Conservation (phyloP, 2,113 vertebrate genomes). For the Syngnathus typhle region DNA sequence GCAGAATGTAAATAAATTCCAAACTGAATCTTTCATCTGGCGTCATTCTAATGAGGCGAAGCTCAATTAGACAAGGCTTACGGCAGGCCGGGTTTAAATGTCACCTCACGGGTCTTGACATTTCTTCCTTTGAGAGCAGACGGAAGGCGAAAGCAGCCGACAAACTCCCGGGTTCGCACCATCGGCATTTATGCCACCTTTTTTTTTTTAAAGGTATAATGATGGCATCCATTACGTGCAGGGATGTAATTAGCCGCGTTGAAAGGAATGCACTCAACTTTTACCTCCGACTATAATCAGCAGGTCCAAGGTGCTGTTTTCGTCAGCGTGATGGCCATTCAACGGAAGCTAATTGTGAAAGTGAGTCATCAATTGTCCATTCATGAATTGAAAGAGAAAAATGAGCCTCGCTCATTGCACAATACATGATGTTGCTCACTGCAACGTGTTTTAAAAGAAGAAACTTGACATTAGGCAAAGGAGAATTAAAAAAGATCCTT, state of each 20-base stretch:
- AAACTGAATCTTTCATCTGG: conserved; percentile 6
- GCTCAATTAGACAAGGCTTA: conserved; percentile 70
- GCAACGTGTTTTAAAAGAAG: not conserved
- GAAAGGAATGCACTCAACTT: conserved; percentile 5
- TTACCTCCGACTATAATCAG: not conserved
- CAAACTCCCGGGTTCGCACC: conserved; percentile 50
- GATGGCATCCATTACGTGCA: conserved; percentile 44
- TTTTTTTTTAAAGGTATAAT: conserved; percentile 30
- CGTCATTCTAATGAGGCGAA: conserved; percentile 67
- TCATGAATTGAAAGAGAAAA: not conserved
- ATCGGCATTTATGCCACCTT: conserved; percentile 24
- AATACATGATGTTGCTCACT: not conserved
- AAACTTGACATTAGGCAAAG: too few species aligned
- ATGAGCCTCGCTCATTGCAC: not conserved
- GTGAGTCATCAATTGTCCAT: too few species aligned
- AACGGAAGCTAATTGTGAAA: not conserved
- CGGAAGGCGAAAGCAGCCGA: conserved; percentile 48
- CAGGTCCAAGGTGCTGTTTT: not conserved
- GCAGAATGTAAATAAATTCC: conserved; percentile 43
- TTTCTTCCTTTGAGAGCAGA: conserved; percentile 71
- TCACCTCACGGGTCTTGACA: conserved; percentile 70
- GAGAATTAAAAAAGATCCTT: too few species aligned
- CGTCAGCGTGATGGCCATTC: not conserved
- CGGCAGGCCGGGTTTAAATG: conserved; percentile 64
- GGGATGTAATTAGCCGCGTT: conserved; percentile 53